Conservation (phyloP, 2,888 invertebrate genomes). For the Andrena flavipes region DNA sequence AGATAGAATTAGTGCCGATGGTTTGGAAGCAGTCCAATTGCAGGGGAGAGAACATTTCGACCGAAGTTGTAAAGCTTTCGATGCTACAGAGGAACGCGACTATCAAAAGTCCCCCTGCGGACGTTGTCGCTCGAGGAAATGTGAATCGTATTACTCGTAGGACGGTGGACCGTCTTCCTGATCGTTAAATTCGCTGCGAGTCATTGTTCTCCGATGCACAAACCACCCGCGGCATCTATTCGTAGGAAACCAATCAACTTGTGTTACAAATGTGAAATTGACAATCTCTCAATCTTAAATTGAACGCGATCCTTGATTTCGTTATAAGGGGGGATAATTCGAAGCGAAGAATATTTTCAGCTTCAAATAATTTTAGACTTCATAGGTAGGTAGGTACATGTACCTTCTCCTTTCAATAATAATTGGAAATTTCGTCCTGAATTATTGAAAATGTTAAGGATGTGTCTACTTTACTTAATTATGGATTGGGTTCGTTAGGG, state of each 20-base stretch:
- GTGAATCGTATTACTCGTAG: slow-evolving; percentile 48
- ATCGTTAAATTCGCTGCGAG: slow-evolving; percentile 40
- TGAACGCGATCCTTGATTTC: too few relatives aligned
- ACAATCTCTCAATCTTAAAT: too few relatives aligned
- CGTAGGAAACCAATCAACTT: background rate
- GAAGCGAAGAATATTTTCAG: too few relatives aligned
- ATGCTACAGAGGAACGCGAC: slow-evolving; percentile 20
- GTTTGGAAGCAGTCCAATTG: slow-evolving; percentile 58
- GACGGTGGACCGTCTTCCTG: slow-evolving; percentile 24
- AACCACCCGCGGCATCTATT: background rate
- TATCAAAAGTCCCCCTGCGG: slow-evolving; percentile 35
- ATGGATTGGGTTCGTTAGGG: too few relatives aligned
- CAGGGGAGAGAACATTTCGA: slow-evolving; percentile 23
- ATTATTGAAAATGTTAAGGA: too few relatives aligned
- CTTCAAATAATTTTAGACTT: too few relatives aligned
- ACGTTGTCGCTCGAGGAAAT: slow-evolving; percentile 50
- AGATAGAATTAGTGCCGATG: slow-evolving; percentile 52
- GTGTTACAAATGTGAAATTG: too few relatives aligned
- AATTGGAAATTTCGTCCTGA: too few relatives aligned
- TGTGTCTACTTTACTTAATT: too few relatives aligned
- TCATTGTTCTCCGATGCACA: slow-evolving; percentile 18
- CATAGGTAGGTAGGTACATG: too few relatives aligned
- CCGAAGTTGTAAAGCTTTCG: slow-evolving; percentile 54
- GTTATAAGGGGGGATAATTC: too few relatives aligned
- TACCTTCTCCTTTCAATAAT: too few relatives aligned